Conservation (phyloP, 2,113 vertebrate species). For the Dryoscopus gambensis region DNA sequence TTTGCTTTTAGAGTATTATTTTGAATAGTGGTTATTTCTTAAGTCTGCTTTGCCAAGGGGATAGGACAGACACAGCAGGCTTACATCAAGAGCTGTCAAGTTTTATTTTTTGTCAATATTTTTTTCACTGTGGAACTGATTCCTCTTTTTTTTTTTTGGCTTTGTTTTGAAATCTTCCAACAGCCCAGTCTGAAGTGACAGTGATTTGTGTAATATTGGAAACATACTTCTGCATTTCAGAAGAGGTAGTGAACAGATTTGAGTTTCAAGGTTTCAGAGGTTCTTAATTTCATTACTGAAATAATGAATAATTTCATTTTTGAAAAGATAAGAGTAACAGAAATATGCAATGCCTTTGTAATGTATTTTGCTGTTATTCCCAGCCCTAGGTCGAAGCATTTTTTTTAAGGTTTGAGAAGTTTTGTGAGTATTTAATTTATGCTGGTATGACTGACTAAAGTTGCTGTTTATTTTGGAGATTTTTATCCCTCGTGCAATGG, state of each 20-base stretch:
- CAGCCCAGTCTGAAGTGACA: neutral
- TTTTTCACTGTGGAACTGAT: neutral
- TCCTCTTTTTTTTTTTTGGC: neutral
- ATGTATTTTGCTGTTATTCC: neutral
- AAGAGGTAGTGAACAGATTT: neutral
- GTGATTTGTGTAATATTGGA: neutral
- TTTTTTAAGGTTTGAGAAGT: neutral
- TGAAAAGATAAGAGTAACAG: neutral
- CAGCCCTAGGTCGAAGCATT: neutral
- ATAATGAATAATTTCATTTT: neutral
- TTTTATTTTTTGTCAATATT: neutral
- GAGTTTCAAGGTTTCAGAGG: neutral
- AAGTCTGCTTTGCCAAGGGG: neutral
- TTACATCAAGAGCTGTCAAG: neutral
- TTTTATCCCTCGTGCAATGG: neutral
- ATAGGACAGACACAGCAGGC: neutral
- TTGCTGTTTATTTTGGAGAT: neutral
- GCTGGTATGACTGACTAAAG: neutral
- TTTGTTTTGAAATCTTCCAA: neutral
- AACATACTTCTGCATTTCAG: slow-evolving; percentile 14
- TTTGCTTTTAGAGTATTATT: neutral
- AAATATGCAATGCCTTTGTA: neutral
- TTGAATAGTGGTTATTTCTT: neutral
- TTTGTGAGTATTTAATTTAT: neutral
- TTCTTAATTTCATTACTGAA: neutral